Percentiles rank a stretch among this genome's conserved stretches.
Evolutionary conservation across 2,113 vertebrate genomes (phyloP).

Genomic region (Rattus norvegicus): DNA sequence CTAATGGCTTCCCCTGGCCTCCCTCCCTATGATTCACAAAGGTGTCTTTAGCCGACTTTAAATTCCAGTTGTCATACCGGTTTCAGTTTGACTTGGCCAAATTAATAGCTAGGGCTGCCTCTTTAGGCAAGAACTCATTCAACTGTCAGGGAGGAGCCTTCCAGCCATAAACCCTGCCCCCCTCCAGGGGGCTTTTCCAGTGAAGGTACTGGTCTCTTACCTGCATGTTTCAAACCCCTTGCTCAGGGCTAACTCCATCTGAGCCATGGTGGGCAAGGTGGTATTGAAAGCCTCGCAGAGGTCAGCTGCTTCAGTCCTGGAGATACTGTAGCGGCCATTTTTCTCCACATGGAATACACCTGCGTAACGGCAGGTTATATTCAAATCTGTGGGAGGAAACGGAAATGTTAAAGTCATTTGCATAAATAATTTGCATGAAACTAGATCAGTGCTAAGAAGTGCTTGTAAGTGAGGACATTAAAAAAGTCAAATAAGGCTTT

Average conservation of each 20-base stretch:
- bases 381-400: constrained; percentile 81
- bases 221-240: constrained; percentile 93
- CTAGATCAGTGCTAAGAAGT: neutral
- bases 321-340: constrained; percentile 88
- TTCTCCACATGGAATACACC: constrained; percentile 94
- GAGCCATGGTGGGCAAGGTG: constrained; percentile 86
- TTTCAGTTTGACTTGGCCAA: constrained; percentile 50
- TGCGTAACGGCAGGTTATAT: constrained; percentile 88
- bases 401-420: neutral
- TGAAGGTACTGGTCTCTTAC: constrained; percentile 79
- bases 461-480: neutral
- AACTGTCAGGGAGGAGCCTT: neutral
- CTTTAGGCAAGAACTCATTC: neutral
- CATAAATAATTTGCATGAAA: neutral
- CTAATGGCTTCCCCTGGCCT: constrained; percentile 35
- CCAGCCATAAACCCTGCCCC: neutral
- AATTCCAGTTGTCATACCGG: constrained; percentile 17
- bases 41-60: neutral
- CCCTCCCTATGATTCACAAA: constrained; percentile 57
- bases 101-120: neutral
- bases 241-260: constrained; percentile 83
- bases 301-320: constrained; percentile 79
- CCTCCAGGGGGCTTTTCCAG: neutral
- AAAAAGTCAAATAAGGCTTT: neutral
- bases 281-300: constrained; percentile 87